Conservation (phyloP, 2,797 vertebrate genomes). For the Sylvia borin region DNA sequence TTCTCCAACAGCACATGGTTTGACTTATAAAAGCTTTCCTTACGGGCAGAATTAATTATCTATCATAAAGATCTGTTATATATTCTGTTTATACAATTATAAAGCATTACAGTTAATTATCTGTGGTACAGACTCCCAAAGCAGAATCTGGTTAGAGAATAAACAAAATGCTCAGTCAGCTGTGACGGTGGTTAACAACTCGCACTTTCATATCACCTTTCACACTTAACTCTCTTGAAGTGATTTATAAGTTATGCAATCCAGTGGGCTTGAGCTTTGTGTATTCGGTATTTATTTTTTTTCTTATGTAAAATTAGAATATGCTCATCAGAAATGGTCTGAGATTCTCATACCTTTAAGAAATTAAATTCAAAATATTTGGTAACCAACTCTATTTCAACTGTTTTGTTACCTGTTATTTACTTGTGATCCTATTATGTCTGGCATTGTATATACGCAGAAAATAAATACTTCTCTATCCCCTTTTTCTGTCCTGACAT, state of each 20-base stretch:
- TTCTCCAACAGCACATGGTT: not conserved
- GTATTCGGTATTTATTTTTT: not conserved
- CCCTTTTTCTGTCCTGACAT: not conserved
- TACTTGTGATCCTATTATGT: not conserved
- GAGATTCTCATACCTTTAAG: not conserved
- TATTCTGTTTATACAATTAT: conserved; percentile 62
- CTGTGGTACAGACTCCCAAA: conserved; percentile 38
- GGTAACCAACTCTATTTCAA: not conserved
- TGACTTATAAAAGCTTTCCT: conserved; percentile 55
- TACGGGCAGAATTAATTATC: conserved; percentile 55
- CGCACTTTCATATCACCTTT: conserved; percentile 45
- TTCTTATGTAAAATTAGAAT: not conserved
- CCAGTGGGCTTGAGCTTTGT: not conserved
- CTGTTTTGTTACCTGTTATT: not conserved
- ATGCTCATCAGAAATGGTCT: not conserved
- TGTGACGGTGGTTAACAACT: not conserved
- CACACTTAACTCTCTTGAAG: not conserved
- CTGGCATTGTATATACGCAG: not conserved
- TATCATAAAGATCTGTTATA: conserved; percentile 46
- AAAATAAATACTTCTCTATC: not conserved
- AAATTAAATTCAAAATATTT: not conserved
- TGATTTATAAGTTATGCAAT: not conserved
- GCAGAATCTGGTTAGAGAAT: conserved; percentile 52
- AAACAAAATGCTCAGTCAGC: conserved; percentile 32
- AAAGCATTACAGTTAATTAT: conserved; percentile 61